These are phyloP conservation scores for Acleris laterana DNA, from an alignment of 2,888 invertebrate genomes.

Conservation along the genomic window DNA sequence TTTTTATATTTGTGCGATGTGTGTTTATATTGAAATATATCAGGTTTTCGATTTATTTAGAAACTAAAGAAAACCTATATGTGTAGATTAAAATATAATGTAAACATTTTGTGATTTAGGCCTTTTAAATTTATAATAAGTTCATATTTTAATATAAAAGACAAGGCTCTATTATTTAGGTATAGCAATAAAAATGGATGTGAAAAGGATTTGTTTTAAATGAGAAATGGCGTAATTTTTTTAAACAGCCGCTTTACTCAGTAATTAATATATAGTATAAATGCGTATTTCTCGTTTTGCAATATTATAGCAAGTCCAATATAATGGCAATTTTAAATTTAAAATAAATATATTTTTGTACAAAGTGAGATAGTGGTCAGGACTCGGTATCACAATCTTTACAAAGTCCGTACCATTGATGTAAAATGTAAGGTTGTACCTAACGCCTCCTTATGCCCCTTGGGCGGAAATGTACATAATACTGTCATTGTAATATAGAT, in stretches of 20 bases:
- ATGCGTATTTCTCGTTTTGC: background rate
- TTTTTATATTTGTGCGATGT: conserved; percentile 23
- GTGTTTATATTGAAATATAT: conserved; percentile 9
- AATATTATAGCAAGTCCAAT: background rate
- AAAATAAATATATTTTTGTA: conserved; percentile 22
- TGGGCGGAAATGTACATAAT: too few species aligned
- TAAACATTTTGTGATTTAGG: conserved; percentile 39
- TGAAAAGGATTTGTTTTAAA: background rate
- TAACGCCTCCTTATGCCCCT: too few species aligned
- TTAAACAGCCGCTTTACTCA: background rate
- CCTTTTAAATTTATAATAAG: conserved; percentile 42
- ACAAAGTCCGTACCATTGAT: background rate
- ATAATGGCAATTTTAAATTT: conserved; percentile 1
- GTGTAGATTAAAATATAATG: conserved; percentile 12
- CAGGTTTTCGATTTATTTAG: conserved; percentile 38
- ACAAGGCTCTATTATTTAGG: conserved; percentile 24
- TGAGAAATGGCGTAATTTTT: background rate
- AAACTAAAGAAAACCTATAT: conserved; percentile 30
- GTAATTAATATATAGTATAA: background rate
- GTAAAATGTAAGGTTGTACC: background rate
- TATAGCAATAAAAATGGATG: conserved; percentile 30
- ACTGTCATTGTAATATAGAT: too few species aligned
- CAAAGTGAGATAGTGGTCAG: background rate
- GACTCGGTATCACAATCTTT: background rate
- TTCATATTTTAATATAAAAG: conserved; percentile 27